These are phyloP conservation scores for Lydus trimaculatus DNA, from an alignment of 2,888 invertebrate species.

Conservation along the genomic window DNA sequence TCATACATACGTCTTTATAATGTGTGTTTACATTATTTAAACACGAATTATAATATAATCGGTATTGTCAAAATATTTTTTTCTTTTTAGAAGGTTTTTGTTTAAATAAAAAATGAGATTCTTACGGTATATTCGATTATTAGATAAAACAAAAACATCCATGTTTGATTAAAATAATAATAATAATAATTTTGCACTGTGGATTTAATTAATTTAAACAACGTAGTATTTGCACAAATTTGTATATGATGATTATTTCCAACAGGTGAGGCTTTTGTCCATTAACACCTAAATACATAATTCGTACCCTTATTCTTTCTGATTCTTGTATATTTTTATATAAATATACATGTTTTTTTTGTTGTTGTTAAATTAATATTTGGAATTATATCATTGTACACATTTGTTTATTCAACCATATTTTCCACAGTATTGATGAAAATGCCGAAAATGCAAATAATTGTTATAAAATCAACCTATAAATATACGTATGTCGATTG, in stretches of 20 bases:
- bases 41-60: no score
- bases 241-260: slow-evolving; percentile 25
- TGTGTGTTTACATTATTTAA: slow-evolving; percentile 19
- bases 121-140: slow-evolving; percentile 39
- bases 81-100: slow-evolving; percentile 52
- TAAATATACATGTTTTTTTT: neutral
- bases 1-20: neutral
- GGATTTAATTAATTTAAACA: slow-evolving; percentile 39
- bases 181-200: slow-evolving; percentile 38
- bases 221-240: slow-evolving; percentile 41
- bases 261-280: slow-evolving; percentile 37
- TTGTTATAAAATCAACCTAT: slow-evolving; percentile 33
- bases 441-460: slow-evolving; percentile 36
- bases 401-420: slow-evolving; percentile 39
- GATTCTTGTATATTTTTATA: slow-evolving; percentile 14
- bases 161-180: slow-evolving; percentile 25
- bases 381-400: slow-evolving; percentile 23
- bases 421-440: slow-evolving; percentile 53
- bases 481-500: slow-evolving; percentile 33
- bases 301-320: slow-evolving; percentile 21
- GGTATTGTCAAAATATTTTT: no score
- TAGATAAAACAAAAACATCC: slow-evolving; percentile 35
- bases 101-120: slow-evolving; percentile 30
- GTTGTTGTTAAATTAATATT: slow-evolving; percentile 20
- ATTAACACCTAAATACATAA: slow-evolving; percentile 23